Evolutionary conservation across 2,888 invertebrate species (phyloP), one percentile per base, ranked within the genome.

Genomic region (Desoria tigrina): DNA sequence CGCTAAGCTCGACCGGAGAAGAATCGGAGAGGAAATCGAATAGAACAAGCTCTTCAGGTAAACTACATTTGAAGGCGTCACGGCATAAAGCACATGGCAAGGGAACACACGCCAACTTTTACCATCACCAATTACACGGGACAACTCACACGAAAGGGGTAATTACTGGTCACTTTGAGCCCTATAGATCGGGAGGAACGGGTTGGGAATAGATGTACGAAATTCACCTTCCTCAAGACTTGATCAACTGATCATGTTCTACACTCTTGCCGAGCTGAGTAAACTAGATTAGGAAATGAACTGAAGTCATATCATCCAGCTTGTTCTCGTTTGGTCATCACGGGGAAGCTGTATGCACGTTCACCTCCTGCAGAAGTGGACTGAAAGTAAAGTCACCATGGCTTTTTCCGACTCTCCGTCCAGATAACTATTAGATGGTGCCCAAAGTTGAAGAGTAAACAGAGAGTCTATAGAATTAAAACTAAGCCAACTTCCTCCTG

Each of bases 211-310:
- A 45, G n/a, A 45, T 45, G 21, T 21, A 45, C 45, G 16, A 16
- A 21, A 45, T n/a, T 45, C n/a, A 21, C 21, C 18, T 45, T 45
- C 45, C 45, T 21, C 6, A 6, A 9, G n/a, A 16, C n/a, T 6
- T 21, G 45, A 18, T 21, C 45, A 45, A 45, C 21, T 45, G 18
- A 45, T 45, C 45, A 16, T 21, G 21, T 45, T 11, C n/a, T n/a
- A 45, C 45, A 45, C 45, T 45, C 45, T 21, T 6, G 4, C n/a
- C 45, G 45, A 21, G 21, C 16, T 4, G 4, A 45, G 45, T 16
- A 45, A 45, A 45, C 45, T 45, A 18, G 45, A 45, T 45, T 45
- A 45, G 21, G n/a, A 16, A 45, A 45, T 45, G 45, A 45, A 45
- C 18, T 32, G 32, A 32, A 32, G 32, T 11, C 32, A 32, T 7